Evolutionary conservation across 1,140 invertebrate species (phyloP), one percentile per base, ranked within the genome.

Genomic region (Hypsibius dujardini): DNA sequence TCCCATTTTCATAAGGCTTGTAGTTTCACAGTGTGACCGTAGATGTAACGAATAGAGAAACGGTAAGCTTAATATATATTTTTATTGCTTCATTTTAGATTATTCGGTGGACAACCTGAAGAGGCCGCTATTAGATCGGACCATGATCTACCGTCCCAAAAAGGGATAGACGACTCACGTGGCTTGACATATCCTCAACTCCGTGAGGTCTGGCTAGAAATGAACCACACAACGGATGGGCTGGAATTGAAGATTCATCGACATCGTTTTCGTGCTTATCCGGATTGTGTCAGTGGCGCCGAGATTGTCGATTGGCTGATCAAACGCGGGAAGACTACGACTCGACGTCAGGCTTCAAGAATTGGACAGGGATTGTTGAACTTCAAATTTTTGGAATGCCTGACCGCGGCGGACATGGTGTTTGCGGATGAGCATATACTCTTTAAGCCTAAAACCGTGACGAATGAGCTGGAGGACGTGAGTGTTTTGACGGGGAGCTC

Each of bases 291-390:
- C 75, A 77, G 85, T 47, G 88, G 87, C 14, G 85, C 82, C 70
- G 85, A 88, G 76, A 77, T 90, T 42, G 86, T 90, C 2, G 86
- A 89, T 75, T 90, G 88, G 88, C 80, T 90, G 60, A 1, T 80
- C 78, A 46, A 78, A 84, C 86, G 86, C 76, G 73, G 73, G 14
- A 46, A 1, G 71, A 71, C 12, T n/a, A 71, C 70, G 46, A 71
- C 2, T 28, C 46, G 71, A n/a, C 69, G 70, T 15, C 40, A 15
- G 3, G 90, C 88, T 3, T 82, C 84, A 47, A 84, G 85, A 3
- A 85, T 92, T 74, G 89, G 89, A 40, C 89, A 92, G 80, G 86
- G 87, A 15, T 79, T 94, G 14, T 76, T 92, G 1, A 86, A 88
- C 79, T 87, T 86, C 28, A 86, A 86, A 46, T 88, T 87, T 74